A percentile compares a stretch with the other conserved stretches of the same genome.
phyloP scores from a whole-genome alignment of 2,797 vertebrate genomes.

The Yasuhikotakia modesta region DNA sequence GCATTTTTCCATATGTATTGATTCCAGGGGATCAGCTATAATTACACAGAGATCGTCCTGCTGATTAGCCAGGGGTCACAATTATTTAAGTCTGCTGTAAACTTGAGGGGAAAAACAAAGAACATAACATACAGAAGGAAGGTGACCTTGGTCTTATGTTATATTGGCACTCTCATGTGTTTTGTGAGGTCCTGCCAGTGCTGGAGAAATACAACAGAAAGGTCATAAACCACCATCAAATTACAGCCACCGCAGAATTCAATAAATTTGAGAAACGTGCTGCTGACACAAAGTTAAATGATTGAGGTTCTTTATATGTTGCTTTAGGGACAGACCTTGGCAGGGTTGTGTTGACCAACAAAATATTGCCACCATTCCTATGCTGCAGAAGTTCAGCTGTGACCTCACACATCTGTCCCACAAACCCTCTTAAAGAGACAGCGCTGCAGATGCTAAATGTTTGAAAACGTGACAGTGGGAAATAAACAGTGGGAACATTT shows the following conservation, averaged over 20 bases:
- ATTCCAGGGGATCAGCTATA: constrained; percentile 54
- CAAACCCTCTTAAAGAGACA: background rate
- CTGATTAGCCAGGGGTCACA: constrained; percentile 59
- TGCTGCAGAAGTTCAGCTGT: constrained; percentile 7
- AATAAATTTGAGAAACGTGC: constrained; percentile 27
- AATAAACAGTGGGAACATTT: constrained; percentile 26
- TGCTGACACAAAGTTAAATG: constrained; percentile 32
- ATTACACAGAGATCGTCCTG: constrained; percentile 56
- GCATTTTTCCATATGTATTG: constrained; percentile 44
- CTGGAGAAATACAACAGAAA: constrained; percentile 22
- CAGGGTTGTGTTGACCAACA: constrained; percentile 10
- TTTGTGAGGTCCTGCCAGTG: constrained; percentile 21
- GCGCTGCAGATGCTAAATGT: background rate
- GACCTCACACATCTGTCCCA: constrained; percentile 4
- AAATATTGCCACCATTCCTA: background rate
- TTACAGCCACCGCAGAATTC: constrained; percentile 9
- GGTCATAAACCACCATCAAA: constrained; percentile 44
- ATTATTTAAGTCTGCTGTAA: constrained; percentile 47
- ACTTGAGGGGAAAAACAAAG: background rate
- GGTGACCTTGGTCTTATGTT: constrained; percentile 37
- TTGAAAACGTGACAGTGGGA: constrained; percentile 18
- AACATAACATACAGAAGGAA: background rate
- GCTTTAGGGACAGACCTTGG: constrained; percentile 28
- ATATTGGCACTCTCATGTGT: constrained; percentile 12
- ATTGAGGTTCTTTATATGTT: constrained; percentile 7